A percentile compares a stretch with the other conserved stretches of the same genome.
Evolutionary conservation across 2,888 invertebrate genomes (phyloP).

Genomic region (Yponomeuta cagnagella): DNA sequence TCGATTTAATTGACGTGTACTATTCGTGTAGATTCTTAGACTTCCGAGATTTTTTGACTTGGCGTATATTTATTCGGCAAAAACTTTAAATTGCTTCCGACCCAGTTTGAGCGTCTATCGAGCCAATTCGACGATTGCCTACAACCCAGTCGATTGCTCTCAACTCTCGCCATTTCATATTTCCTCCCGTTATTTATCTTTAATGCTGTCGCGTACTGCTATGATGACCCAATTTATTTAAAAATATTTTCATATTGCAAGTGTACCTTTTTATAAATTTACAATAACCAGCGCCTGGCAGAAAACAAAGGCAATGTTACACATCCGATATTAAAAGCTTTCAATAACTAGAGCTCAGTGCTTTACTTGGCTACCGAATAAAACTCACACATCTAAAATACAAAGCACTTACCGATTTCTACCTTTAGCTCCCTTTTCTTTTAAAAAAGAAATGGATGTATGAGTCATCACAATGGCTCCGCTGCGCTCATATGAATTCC

Average conservation of each 20-base stretch:
- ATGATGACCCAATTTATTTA: not conserved
- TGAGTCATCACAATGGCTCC: constrained; percentile 13
- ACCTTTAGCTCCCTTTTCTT: constrained; percentile 5
- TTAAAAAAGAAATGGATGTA: constrained; percentile 10
- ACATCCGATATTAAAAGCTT: not conserved
- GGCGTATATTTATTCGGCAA: constrained; percentile 64
- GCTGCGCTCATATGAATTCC: constrained; percentile 17
- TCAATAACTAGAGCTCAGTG: not conserved
- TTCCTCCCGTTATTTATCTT: constrained; percentile 24
- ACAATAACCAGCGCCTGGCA: constrained; percentile 1
- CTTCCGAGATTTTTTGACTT: constrained; percentile 53
- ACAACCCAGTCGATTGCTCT: constrained; percentile 34
- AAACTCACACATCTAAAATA: not conserved
- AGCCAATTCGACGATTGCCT: constrained; percentile 61
- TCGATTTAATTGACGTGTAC: not conserved
- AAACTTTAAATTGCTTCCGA: constrained; percentile 72
- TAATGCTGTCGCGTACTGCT: constrained; percentile 26
- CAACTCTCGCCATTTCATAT: constrained; percentile 42
- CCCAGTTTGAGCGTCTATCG: constrained; percentile 59
- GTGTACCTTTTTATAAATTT: not conserved
- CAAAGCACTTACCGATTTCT: constrained; percentile 5
- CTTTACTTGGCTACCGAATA: not conserved
- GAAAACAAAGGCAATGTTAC: not conserved
- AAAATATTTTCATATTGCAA: not conserved
- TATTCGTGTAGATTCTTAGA: constrained; percentile 36